phyloP scores from a whole-genome alignment of 1,140 invertebrate species.

The Plectrocnemia conspersa region DNA sequence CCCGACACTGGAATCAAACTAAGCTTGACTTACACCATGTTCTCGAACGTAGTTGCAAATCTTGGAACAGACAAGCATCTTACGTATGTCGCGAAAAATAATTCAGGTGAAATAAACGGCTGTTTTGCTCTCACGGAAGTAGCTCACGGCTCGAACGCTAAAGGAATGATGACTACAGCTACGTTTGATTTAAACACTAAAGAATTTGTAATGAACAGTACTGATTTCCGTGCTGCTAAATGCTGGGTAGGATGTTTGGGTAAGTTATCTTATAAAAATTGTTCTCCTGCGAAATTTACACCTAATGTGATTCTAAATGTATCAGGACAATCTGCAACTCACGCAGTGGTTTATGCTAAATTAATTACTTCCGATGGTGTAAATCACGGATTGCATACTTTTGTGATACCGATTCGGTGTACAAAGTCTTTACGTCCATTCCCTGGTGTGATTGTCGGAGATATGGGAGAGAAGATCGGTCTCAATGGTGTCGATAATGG shows the following conservation, averaged over 20 bases:
- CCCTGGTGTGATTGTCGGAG: slow-evolving; percentile 67
- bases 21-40: slow-evolving; percentile 57
- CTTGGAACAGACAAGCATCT: slow-evolving; percentile 58
- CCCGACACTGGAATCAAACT: slow-evolving; percentile 62
- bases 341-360: slow-evolving; percentile 82
- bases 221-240: slow-evolving; percentile 82
- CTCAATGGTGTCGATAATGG: slow-evolving; percentile 76
- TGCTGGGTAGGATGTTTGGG: slow-evolving; percentile 72
- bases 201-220: slow-evolving; percentile 76
- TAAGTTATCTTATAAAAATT: slow-evolving; percentile 33
- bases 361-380: slow-evolving; percentile 67
- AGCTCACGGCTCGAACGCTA: slow-evolving; percentile 82
- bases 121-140: slow-evolving; percentile 83
- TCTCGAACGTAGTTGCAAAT: slow-evolving; percentile 51
- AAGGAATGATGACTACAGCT: slow-evolving; percentile 76
- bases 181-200: slow-evolving; percentile 69
- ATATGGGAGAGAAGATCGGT: slow-evolving; percentile 73
- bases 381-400: slow-evolving; percentile 69
- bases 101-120: slow-evolving; percentile 57
- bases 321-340: slow-evolving; percentile 74
- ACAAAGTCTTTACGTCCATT: slow-evolving; percentile 58
- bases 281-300: slow-evolving; percentile 5
- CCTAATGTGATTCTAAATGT: slow-evolving; percentile 25
- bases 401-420: slow-evolving; percentile 69
- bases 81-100: slow-evolving; percentile 55